Percentiles rank a stretch among this genome's conserved stretches.
Conservation (phyloP, 1,140 invertebrate genomes). For the Ylistrum balloti region DNA sequence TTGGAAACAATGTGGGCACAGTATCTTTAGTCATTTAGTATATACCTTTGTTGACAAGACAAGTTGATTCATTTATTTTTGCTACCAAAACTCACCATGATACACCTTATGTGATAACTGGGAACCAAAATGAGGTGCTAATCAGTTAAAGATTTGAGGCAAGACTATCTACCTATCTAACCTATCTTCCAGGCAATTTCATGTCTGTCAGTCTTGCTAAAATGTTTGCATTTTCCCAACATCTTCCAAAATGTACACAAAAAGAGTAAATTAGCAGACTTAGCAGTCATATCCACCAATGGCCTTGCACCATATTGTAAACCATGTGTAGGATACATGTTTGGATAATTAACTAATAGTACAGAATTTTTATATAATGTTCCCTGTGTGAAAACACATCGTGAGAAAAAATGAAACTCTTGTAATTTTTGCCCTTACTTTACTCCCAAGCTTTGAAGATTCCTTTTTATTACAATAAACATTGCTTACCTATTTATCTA, state of each 20-base stretch:
- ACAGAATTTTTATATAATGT: not conserved
- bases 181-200: not conserved
- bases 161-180: not conserved
- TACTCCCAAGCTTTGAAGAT: slow-evolving; percentile 4
- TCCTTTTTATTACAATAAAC: not conserved
- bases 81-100: slow-evolving; percentile 23
- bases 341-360: not conserved
- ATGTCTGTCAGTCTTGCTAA: not conserved
- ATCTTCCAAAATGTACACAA: not conserved
- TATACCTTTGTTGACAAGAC: slow-evolving; percentile 17
- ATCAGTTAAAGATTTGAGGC: not conserved
- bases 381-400: not conserved
- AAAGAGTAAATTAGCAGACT: not conserved
- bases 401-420: not conserved
- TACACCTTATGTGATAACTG: not conserved
- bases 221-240: not conserved
- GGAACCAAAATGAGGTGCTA: not conserved
- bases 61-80: slow-evolving; percentile 30
- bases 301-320: no score
- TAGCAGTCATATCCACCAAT: not conserved
- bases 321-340: not conserved
- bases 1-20: not conserved
- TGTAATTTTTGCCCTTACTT: not conserved
- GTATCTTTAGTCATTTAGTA: not conserved
- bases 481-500: not conserved